Evolutionary conservation across 2,113 vertebrate genomes (phyloP), one percentile per base, ranked within the genome.

Genomic region (Cinclus cinclus): DNA sequence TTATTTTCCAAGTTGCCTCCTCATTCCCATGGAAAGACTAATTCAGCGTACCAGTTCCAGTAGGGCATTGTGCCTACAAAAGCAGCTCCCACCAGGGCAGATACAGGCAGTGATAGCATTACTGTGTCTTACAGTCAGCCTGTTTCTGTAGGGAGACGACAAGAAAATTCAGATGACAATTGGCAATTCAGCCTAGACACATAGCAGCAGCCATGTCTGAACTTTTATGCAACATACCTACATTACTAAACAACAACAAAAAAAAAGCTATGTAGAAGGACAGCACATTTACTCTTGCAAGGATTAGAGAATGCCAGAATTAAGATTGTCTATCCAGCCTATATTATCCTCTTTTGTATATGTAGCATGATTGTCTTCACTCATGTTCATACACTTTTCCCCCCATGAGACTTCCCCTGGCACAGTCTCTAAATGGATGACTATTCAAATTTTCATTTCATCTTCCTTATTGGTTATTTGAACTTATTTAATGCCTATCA

Each of bases 391-490:
- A 68, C 47, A 41, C 28, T 89, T 89, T 78, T 37, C 16, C 56
- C 44, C 64, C 44, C 50, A 44, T 11, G 52, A 78, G 77, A 93
- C 52, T 63, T 84, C 25, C 16, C 13, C 30, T 68, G n/a, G 42
- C 60, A 92, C 33, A 80, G 27, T 44, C 55, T 80, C 24, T 83
- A 80, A 92, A 83, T 75, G 42, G 31, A 56, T 83, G 71, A 83
- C 49, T 89, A 91, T 78, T 92, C 65, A 71, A 89, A 96, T 65
- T 83, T 93, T 71, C 28, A 52, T 95, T 90, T 91, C 47, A 68
- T 77, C 59, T 76, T 87, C 39, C 14, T 91, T 30, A 77, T 62
- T 89, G 55, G 67, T 76, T 80, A 62, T 70, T 64, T 91, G 47
- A 83, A 76, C 27, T 76, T 90, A 86, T 67, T 77, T 90, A 91